Percentiles rank a stretch among this genome's conserved stretches.
Evolutionary conservation across 2,888 invertebrate species (phyloP).

Genomic region (Dryococelus australis): DNA sequence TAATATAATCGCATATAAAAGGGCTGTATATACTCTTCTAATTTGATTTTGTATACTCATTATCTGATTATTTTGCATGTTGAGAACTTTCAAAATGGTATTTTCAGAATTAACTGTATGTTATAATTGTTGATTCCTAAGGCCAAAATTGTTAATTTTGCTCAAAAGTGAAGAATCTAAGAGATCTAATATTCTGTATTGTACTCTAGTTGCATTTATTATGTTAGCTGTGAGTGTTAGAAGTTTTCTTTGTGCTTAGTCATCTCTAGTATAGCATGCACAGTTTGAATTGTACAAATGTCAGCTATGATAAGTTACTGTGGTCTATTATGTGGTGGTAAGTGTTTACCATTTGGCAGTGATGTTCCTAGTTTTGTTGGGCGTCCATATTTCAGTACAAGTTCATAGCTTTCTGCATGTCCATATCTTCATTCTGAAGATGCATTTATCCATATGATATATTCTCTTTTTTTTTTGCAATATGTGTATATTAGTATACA

Average conservation of each 20-base stretch:
- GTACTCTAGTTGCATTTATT: not conserved
- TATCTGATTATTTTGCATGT: no score
- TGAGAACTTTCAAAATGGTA: no score
- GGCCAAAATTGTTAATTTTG: not conserved
- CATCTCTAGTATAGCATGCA: not conserved
- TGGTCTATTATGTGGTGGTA: no score
- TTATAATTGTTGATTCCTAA: not conserved
- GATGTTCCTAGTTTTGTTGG: not conserved
- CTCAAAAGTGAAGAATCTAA: not conserved
- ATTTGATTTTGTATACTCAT: no score
- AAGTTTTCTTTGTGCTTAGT: not conserved
- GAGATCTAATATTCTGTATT: not conserved
- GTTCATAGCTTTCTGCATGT: not conserved
- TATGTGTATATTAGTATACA: not conserved
- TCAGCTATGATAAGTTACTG: not conserved
- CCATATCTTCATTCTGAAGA: no score
- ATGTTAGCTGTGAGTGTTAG: not conserved
- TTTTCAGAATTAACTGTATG: not conserved
- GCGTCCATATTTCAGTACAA: not conserved
- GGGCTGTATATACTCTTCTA: not conserved
- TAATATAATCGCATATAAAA: not conserved
- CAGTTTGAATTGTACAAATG: not conserved
- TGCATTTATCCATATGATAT: no score
- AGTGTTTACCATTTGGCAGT: not conserved
- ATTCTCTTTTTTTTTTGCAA: not conserved